These are phyloP conservation scores for Lasius fuliginosus DNA, from an alignment of 2,888 invertebrate species.

Conservation along the genomic window DNA sequence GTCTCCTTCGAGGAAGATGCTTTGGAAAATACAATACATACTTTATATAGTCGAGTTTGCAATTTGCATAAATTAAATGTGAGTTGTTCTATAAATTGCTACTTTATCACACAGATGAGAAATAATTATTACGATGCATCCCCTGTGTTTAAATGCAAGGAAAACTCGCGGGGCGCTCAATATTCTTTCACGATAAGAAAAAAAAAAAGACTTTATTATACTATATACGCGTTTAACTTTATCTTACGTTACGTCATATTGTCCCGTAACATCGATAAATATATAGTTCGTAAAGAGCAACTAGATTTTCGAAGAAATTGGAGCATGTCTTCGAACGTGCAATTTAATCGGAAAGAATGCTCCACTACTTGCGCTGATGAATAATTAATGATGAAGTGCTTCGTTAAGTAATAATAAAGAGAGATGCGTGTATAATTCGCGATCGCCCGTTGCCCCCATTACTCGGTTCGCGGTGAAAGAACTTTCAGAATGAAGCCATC, in stretches of 20 bases:
- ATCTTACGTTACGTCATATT: neutral
- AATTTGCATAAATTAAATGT: neutral
- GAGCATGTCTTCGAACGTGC: slow-evolving; percentile 16
- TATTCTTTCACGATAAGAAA: neutral
- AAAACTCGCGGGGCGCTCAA: neutral
- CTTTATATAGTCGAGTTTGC: neutral
- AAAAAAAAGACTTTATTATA: neutral
- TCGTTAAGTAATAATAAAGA: slow-evolving; percentile 58
- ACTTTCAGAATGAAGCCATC: slow-evolving; percentile 55
- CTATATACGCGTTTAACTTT: neutral
- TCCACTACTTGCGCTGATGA: slow-evolving; percentile 37
- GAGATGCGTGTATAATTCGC: slow-evolving; percentile 48
- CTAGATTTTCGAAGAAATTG: slow-evolving; percentile 22
- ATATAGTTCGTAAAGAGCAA: neutral
- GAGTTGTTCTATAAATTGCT: neutral
- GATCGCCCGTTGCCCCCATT: slow-evolving; percentile 44
- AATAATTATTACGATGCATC: neutral
- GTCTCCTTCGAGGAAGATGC: neutral
- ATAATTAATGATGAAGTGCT: slow-evolving; percentile 55
- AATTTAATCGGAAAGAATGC: slow-evolving; percentile 22
- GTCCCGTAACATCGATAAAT: neutral
- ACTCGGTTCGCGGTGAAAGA: slow-evolving; percentile 50
- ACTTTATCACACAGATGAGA: neutral
- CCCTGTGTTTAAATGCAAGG: neutral
- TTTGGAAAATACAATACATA: neutral